Base-by-base conservation (phyloP, 2,888 invertebrate species). In the Acanthosepion pharaonis region DNA sequence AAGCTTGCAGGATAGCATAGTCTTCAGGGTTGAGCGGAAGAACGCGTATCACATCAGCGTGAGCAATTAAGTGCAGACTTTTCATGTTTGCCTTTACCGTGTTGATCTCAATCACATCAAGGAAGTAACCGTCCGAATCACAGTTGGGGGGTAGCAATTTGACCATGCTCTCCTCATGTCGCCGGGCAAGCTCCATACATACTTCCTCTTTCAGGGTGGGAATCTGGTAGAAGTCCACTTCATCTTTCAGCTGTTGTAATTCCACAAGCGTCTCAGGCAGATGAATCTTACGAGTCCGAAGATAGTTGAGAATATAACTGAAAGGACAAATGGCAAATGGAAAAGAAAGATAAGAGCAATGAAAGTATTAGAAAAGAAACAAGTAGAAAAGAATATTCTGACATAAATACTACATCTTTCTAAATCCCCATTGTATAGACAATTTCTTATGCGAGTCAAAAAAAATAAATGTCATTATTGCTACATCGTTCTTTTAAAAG, bases 191-290 rank as follows among this genome's bases (percentile, higher is more conserved):
- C 42, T 94, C 94, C 28, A 64, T 48, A 20, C 55, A 53, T 28
- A 94, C 55, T 42, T 64, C 64, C 15, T 94, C 94, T 23, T 94
- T 55, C 94, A 94, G 42, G 18, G 15, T 55, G 2, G 64, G 94
- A 42, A 94, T 94, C 59, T 94, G 94, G 55, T 94, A 94, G 33
- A 94, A 94, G 64, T 94, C 94, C 48, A 64, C 94, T 64, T 94
- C 94, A 94, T 94, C 94, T 33, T 59, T 94, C n/a, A 94, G 59
- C 28, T 94, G 55, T 42, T 94, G 94, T 20, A 94, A 64, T 64
- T 94, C 94, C 28, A 94, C 94, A 53, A 94, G 55, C 18, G 53
- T 64, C 28, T 94, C 94, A n/a, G 94, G 94, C 23, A 94, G 48
- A 42, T 94, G 64, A 59, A 94, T 55, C 42, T 94, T 94, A 64